Evolutionary conservation across 1,140 invertebrate species (phyloP).

Genomic region (Ylistrum balloti): DNA sequence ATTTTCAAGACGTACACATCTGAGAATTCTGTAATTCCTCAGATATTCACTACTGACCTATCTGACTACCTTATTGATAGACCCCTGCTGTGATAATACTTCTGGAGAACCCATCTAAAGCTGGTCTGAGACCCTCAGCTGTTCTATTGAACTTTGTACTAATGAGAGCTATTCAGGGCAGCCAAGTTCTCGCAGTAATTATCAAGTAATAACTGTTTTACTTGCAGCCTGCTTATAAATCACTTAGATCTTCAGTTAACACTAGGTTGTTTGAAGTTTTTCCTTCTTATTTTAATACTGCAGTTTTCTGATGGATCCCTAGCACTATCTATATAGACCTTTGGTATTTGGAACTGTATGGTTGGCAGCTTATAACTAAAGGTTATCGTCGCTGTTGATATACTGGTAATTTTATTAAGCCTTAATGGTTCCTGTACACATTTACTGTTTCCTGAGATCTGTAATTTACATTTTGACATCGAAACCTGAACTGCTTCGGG

Average conservation of each 20-base stretch:
- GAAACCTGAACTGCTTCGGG: not conserved
- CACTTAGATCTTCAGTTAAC: not conserved
- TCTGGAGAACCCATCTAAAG: not conserved
- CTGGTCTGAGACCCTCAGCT: conserved; percentile 11
- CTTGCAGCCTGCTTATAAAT: not conserved
- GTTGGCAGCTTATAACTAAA: not conserved
- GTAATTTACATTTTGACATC: not conserved
- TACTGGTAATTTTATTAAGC: not conserved
- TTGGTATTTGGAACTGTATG: not conserved
- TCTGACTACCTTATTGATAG: not conserved
- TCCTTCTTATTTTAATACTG: not conserved
- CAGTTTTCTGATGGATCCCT: not conserved
- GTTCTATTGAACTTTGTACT: not conserved
- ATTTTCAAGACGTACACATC: not conserved
- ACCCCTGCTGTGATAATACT: not conserved
- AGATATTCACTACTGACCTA: not conserved
- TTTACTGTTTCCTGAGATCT: not conserved
- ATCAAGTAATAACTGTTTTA: not conserved
- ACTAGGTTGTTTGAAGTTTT: not conserved
- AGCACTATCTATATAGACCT: not conserved
- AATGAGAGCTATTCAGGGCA: not conserved
- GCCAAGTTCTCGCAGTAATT: conserved; percentile 4
- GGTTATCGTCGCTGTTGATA: not conserved
- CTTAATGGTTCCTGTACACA: not conserved
- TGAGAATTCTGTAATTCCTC: not conserved